Evolutionary conservation across 2,888 invertebrate genomes (phyloP).

Genomic region (Eugnorisma glareosa): DNA sequence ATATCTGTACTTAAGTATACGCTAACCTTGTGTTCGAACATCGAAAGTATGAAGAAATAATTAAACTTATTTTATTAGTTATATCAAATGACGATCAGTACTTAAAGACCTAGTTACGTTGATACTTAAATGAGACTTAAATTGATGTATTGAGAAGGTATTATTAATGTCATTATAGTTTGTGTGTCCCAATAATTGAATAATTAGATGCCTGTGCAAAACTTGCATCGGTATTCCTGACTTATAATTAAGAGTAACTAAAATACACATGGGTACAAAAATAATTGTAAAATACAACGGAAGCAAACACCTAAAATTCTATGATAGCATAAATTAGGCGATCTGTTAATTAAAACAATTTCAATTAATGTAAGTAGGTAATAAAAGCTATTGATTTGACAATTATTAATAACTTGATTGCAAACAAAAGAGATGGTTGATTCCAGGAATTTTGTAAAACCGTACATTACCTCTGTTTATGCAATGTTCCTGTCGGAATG

Average conservation of each 20-base stretch:
- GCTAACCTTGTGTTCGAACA: constrained; percentile 79
- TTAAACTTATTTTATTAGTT: constrained; percentile 39
- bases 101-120: constrained; percentile 58
- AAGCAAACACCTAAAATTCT: constrained; percentile 18
- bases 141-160: constrained; percentile 61
- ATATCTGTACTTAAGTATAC: constrained; percentile 82
- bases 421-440: constrained; percentile 45
- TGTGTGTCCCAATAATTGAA: constrained; percentile 51
- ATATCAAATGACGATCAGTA: constrained; percentile 54
- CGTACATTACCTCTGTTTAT: constrained; percentile 70
- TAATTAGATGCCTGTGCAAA: constrained; percentile 20
- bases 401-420: constrained; percentile 37
- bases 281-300: constrained; percentile 20
- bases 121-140: constrained; percentile 62
- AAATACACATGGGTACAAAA: constrained; percentile 52
- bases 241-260: constrained; percentile 17
- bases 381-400: constrained; percentile 40
- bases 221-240: constrained; percentile 18
- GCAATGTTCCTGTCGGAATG: constrained; percentile 59
- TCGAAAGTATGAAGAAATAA: constrained; percentile 72
- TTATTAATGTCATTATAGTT: constrained; percentile 52
- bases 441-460: constrained; percentile 56
- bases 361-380: constrained; percentile 57
- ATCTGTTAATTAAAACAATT: constrained; percentile 47
- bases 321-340: constrained; percentile 29